phyloP scores from a whole-genome alignment of 1,140 invertebrate genomes.

The Euborellia annulipes region DNA sequence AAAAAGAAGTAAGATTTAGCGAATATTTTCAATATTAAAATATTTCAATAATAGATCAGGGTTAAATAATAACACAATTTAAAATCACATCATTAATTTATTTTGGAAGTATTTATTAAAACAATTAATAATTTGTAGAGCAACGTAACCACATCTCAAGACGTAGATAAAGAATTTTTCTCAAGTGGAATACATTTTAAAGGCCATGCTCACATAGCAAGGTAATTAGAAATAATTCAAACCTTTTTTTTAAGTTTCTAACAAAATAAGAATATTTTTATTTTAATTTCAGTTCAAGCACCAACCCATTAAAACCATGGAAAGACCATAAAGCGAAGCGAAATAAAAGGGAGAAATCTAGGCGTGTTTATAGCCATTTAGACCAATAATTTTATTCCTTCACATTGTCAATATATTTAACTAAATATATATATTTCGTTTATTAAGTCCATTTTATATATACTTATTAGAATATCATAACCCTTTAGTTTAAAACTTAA shows the following conservation, averaged over 20 bases:
- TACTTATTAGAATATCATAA: not conserved
- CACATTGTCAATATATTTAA: no score
- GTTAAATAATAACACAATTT: no score
- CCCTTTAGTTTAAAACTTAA: not conserved
- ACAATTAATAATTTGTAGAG: slow-evolving; percentile 12
- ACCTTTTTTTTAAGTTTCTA: not conserved
- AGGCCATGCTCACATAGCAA: slow-evolving; percentile 16
- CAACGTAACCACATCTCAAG: slow-evolving; percentile 24
- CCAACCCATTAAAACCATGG: slow-evolving; percentile 59
- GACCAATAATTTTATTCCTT: slow-evolving; percentile 40
- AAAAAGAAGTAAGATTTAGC: no score
- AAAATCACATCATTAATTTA: not conserved
- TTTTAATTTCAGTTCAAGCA: slow-evolving; percentile 7
- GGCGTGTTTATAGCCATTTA: slow-evolving; percentile 60
- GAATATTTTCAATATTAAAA: no score
- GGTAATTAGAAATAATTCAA: not conserved
- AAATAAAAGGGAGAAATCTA: slow-evolving; percentile 73
- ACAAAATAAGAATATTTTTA: slow-evolving; percentile 2
- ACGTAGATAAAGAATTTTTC: slow-evolving; percentile 44
- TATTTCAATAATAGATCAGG: no score
- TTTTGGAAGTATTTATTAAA: slow-evolving; percentile 1
- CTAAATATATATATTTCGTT: no score
- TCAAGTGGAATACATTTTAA: slow-evolving; percentile 31
- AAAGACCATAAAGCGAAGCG: slow-evolving; percentile 59
- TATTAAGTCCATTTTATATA: not conserved